A percentile compares a stretch with the other conserved stretches of the same genome.
Conservation (phyloP, 2,888 invertebrate genomes). For the Cheilosia vulpina region DNA sequence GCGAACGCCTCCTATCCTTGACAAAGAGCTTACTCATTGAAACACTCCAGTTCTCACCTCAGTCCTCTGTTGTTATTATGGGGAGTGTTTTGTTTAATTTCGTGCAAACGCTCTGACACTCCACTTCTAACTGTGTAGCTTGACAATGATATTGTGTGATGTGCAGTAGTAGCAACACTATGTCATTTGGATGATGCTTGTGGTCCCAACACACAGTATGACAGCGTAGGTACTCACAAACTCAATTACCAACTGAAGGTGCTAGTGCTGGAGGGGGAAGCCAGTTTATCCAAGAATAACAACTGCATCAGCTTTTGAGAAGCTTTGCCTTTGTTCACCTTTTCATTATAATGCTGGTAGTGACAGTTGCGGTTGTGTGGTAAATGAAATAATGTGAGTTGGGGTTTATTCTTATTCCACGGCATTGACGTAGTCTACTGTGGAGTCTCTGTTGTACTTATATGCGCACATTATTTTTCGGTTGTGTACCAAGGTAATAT, state of each 20-base stretch:
- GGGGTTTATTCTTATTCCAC: slow-evolving; percentile 17
- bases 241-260: slow-evolving; percentile 26
- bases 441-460: not conserved
- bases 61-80: slow-evolving; percentile 5
- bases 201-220: not conserved
- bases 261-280: not conserved
- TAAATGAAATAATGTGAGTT: not conserved
- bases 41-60: slow-evolving; percentile 2
- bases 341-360: not conserved
- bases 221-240: slow-evolving; percentile 1
- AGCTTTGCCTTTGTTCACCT: slow-evolving; percentile 14
- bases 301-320: slow-evolving; percentile 23
- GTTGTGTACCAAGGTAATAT: slow-evolving; percentile 11
- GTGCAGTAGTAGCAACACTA: not conserved
- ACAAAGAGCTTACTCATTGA: slow-evolving; percentile 17
- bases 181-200: slow-evolving; percentile 2
- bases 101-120: not conserved
- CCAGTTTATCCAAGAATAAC: slow-evolving; percentile 24
- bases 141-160: slow-evolving; percentile 22
- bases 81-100: slow-evolving; percentile 24
- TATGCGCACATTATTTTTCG: slow-evolving; percentile 4
- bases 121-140: not conserved
- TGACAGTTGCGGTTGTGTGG: not conserved
- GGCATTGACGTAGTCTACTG: slow-evolving; percentile 18
- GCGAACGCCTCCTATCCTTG: not conserved